These are phyloP conservation scores for Sabatieria punctata DNA, from an alignment of 2,888 invertebrate species.

Conservation along the genomic window DNA sequence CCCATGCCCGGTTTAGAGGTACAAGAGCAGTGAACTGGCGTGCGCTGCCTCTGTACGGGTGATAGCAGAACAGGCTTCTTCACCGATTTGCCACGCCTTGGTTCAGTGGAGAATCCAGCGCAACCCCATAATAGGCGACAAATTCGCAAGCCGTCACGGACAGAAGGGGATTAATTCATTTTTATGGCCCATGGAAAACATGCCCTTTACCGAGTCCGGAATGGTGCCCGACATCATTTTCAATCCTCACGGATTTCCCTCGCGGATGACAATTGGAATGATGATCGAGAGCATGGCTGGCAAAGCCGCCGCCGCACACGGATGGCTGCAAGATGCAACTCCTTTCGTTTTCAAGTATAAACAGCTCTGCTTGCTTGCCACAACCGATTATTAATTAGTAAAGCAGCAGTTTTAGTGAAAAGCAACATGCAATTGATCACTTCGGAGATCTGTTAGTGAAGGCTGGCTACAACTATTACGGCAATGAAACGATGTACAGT, in stretches of 20 bases:
- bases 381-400: no score
- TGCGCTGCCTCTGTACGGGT: background rate
- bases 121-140: conserved; percentile 88
- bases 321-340: conserved; percentile 79
- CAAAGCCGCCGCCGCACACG: conserved; percentile 75
- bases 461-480: conserved; percentile 87
- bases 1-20: no score
- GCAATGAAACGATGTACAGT: conserved; percentile 87
- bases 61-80: background rate
- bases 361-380: no score
- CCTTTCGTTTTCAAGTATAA: conserved; percentile 57
- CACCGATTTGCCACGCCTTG: conserved; percentile 17
- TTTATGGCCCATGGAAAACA: conserved; percentile 72
- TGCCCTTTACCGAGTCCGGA: conserved; percentile 91
- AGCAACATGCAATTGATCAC: conserved; percentile 72
- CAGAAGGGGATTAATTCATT: conserved; percentile 96
- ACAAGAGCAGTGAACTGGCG: background rate
- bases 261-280: conserved; percentile 99
- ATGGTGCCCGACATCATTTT: conserved; percentile 92
- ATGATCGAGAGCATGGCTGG: conserved; percentile 99
- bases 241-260: conserved; percentile 97
- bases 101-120: conserved; percentile 45
- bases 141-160: conserved; percentile 94
- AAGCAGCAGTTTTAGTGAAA: no score
- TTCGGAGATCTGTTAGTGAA: conserved; percentile 70